These are phyloP conservation scores for Platalea minor DNA, from an alignment of 2,797 vertebrate species.

Conservation along the genomic window DNA sequence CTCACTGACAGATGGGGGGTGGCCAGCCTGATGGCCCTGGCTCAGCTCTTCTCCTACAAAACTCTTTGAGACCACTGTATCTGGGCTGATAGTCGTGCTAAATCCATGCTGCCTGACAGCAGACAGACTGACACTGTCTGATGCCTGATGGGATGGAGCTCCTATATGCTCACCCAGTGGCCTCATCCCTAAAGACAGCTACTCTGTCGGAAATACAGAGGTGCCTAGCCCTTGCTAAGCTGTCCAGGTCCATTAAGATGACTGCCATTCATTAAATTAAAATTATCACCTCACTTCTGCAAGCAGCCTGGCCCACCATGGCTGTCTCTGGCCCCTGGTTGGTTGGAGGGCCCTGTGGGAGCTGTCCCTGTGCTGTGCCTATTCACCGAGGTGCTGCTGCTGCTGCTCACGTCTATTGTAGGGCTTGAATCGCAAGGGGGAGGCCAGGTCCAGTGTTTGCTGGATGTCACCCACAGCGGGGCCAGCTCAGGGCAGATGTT, in stretches of 20 bases:
- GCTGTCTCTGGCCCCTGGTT: background rate
- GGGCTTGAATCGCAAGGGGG: background rate
- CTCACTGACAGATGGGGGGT: accelerated
- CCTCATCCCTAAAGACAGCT: background rate
- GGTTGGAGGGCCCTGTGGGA: background rate
- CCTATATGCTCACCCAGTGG: background rate
- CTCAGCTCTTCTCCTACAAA: background rate
- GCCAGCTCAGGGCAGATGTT: background rate
- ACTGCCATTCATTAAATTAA: background rate
- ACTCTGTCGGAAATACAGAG: background rate
- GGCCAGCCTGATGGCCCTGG: background rate
- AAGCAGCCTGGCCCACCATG: background rate
- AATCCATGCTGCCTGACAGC: background rate
- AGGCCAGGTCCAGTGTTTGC: background rate
- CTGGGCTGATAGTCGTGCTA: background rate
- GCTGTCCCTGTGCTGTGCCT: background rate
- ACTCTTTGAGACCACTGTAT: background rate
- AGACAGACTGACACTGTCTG: background rate
- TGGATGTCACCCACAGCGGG: background rate
- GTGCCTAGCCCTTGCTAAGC: background rate
- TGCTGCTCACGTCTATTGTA: background rate
- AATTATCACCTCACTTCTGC: background rate
- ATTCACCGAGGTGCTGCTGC: background rate
- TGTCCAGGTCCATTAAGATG: background rate
- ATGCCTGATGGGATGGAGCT: background rate